Evolutionary conservation across 1,140 invertebrate genomes (phyloP).

Genomic region (Hycleus cichorii): DNA sequence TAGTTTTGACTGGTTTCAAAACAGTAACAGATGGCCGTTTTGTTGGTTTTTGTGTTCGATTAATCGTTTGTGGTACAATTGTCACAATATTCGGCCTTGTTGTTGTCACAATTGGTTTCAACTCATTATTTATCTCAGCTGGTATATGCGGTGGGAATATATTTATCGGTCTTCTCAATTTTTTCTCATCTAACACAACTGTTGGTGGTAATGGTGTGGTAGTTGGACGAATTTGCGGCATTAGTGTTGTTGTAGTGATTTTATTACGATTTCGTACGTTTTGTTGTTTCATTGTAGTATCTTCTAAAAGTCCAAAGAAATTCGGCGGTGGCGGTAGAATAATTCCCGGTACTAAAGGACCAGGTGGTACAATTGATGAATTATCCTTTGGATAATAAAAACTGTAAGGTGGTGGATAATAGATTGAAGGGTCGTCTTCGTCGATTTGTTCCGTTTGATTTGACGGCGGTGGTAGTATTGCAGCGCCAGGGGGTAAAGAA

Average conservation of each 20-base stretch:
- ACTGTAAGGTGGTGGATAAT: slow-evolving; percentile 82
- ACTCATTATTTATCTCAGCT: slow-evolving; percentile 18
- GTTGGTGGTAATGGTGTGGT: slow-evolving; percentile 14
- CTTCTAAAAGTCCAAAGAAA: slow-evolving; percentile 65
- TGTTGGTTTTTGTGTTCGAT: slow-evolving; percentile 38
- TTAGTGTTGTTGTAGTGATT: background rate
- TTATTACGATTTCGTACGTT: slow-evolving; percentile 17
- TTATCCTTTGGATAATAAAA: slow-evolving; percentile 76
- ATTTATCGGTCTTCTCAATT: slow-evolving; percentile 13
- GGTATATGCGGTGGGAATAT: slow-evolving; percentile 11
- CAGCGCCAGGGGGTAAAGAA: slow-evolving; percentile 56
- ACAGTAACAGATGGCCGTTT: slow-evolving; percentile 39
- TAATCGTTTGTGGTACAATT: slow-evolving; percentile 23
- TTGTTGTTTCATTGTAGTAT: slow-evolving; percentile 7
- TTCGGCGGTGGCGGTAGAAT: slow-evolving; percentile 79
- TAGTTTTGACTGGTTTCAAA: slow-evolving; percentile 31
- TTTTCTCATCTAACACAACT: slow-evolving; percentile 18
- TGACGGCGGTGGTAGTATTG: slow-evolving; percentile 59
- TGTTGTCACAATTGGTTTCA: slow-evolving; percentile 31
- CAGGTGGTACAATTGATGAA: slow-evolving; percentile 66
- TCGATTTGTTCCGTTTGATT: slow-evolving; percentile 70
- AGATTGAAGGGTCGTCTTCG: slow-evolving; percentile 82
- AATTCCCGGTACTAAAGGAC: slow-evolving; percentile 79
- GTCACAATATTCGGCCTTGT: slow-evolving; percentile 7
- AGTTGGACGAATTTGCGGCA: slow-evolving; percentile 9